Evolutionary conservation across 2,797 vertebrate genomes (phyloP), one percentile per base, ranked within the genome.

Genomic region (Vireo griseus): DNA sequence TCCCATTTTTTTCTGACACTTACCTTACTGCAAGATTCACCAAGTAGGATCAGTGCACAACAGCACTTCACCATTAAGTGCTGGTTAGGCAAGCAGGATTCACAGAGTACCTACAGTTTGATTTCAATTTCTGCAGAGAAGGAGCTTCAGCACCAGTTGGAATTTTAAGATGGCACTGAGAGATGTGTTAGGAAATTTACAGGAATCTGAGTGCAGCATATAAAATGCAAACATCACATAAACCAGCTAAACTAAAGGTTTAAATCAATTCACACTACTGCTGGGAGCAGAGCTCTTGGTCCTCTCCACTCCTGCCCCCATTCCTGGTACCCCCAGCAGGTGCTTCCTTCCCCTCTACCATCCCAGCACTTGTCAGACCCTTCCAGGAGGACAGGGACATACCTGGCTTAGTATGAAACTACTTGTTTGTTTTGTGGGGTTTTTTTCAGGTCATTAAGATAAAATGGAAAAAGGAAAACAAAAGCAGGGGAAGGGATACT

Each of bases 121-220:
- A 17, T 55, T 90, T 81, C 63, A 51, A 29, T 35, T 62, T 76
- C 55, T 76, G n/a, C 72, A 86, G 50, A 76, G 28, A 82, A 76
- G 9, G 24, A 62, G 39, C 11, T 88, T 73, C n/a, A 45, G 39
- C 14, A 29, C 24, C 13, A 76, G 9, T 17, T 13, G 26, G 61
- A 88, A 52, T 73, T 57, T 37, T 45, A 65, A 88, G 24, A 45
- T n/a, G 47, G 13, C 39, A 61, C 63, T 20, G 11, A 51, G 57
- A 75, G n/a, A 52, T 13, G 28, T 61, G 22, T 42, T 31, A 48
- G 42, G 62, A 85, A 74, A 51, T 58, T 24, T 40, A 78, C 29
- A 59, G 62, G 37, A 75, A 76, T 51, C 25, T 0, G 0, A 55
- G 20, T 39, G 15, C 13, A 78, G 47, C 31, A 57, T 6, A 21